Evolutionary conservation across 2,888 invertebrate genomes (phyloP).

Genomic region (Apamea monoglypha): DNA sequence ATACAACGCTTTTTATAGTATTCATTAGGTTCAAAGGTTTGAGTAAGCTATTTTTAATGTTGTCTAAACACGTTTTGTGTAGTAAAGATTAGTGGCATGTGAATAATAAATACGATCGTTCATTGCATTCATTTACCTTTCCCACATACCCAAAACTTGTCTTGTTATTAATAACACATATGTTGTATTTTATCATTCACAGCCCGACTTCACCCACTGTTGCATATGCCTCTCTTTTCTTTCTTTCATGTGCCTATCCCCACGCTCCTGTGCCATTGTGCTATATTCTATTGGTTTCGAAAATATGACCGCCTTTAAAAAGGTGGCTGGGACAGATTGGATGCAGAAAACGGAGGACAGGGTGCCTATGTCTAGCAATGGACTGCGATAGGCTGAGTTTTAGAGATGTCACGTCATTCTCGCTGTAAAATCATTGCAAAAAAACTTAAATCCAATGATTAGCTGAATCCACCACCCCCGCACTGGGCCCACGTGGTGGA

Average conservation of each 20-base stretch:
- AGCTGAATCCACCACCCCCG: neutral
- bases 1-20: slow-evolving; percentile 24
- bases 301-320: neutral
- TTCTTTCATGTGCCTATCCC: neutral
- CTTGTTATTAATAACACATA: slow-evolving; percentile 36
- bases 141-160: neutral
- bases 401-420: neutral
- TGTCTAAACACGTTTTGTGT: slow-evolving; percentile 70
- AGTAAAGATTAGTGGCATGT: slow-evolving; percentile 50
- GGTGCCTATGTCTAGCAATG: neutral
- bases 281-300: neutral
- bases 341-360: neutral
- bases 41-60: slow-evolving; percentile 56
- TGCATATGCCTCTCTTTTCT: neutral
- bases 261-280: neutral
- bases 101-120: slow-evolving; percentile 52
- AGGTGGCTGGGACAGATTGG: neutral
- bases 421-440: neutral
- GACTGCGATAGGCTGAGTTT: neutral
- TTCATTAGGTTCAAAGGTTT: slow-evolving; percentile 32
- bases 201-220: neutral
- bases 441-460: neutral
- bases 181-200: neutral
- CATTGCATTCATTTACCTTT: slow-evolving; percentile 23
- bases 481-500: neutral